A percentile compares a stretch with the other conserved stretches of the same genome.
These are phyloP conservation scores for Oostethus manadensis DNA, from an alignment of 2,113 vertebrate genomes.

Conservation along the genomic window DNA sequence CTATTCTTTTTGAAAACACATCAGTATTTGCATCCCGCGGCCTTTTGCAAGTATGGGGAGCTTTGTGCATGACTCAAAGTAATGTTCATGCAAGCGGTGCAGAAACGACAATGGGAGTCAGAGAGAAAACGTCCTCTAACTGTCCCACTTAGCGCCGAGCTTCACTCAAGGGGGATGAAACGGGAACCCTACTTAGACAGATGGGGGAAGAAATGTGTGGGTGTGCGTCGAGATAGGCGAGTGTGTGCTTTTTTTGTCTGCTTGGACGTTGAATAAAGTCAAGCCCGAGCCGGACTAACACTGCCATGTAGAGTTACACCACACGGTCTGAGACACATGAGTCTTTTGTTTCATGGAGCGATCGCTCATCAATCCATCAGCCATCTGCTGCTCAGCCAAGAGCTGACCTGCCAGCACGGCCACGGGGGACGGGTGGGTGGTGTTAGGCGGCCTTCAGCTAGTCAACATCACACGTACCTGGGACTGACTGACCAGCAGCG, in stretches of 20 bases:
- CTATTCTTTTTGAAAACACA: neutral
- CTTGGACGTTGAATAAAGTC: neutral
- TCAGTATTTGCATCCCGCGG: slow-evolving; percentile 15
- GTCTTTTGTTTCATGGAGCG: slow-evolving; percentile 42
- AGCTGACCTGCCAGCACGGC: slow-evolving; percentile 26
- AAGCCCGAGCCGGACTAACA: neutral
- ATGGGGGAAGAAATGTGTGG: slow-evolving; percentile 9
- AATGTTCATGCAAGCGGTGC: neutral
- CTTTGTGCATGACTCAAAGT: neutral
- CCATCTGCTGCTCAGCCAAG: slow-evolving; percentile 56
- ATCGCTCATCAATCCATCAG: slow-evolving; percentile 26
- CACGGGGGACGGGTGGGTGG: neutral
- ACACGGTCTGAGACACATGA: slow-evolving; percentile 1
- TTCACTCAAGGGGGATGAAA: slow-evolving; percentile 57
- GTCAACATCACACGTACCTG: slow-evolving; percentile 27
- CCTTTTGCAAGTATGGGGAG: neutral
- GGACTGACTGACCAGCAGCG: slow-evolving; percentile 11
- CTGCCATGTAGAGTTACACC: neutral
- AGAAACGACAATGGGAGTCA: slow-evolving; percentile 18
- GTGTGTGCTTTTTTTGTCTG: slow-evolving; percentile 15
- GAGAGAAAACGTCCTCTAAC: slow-evolving; percentile 55
- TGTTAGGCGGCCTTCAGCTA: neutral
- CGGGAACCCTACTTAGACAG: slow-evolving; percentile 44
- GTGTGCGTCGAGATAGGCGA: slow-evolving; percentile 19
- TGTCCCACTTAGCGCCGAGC: slow-evolving; percentile 60